Evolutionary conservation across 2,113 vertebrate genomes (phyloP).

Genomic region (Paramisgurnus dabryanus): DNA sequence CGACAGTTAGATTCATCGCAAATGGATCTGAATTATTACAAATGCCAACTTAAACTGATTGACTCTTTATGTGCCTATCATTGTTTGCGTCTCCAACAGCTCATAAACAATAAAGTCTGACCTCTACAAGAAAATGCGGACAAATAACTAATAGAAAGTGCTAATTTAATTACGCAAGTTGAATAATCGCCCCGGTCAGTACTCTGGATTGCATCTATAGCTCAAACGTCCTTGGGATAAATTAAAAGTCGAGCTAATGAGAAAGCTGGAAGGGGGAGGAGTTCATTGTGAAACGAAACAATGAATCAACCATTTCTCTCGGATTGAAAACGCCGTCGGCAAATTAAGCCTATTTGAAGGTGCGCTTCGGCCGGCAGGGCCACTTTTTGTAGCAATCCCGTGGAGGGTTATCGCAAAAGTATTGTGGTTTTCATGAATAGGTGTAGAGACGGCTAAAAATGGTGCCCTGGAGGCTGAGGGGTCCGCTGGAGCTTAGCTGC

Average conservation of each 20-base stretch:
- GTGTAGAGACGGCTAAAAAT: constrained; percentile 11
- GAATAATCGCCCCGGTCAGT: constrained; percentile 70
- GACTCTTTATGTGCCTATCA: constrained; percentile 11
- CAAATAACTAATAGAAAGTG: constrained; percentile 33
- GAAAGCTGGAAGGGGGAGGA: not conserved
- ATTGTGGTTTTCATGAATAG: constrained; percentile 29
- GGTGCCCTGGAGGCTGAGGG: constrained; percentile 15
- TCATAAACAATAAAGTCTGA: constrained; percentile 61
- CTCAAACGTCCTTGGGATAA: constrained; percentile 62
- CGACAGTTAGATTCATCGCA: constrained; percentile 39
- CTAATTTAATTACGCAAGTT: constrained; percentile 69
- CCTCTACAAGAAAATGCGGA: constrained; percentile 57
- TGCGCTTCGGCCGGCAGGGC: too few species aligned
- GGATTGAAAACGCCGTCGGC: not conserved
- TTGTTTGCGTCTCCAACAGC: not conserved
- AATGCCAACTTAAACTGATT: constrained; percentile 42
- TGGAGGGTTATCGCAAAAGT: not conserved
- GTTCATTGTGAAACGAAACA: not conserved
- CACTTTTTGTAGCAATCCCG: not conserved
- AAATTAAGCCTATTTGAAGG: not conserved
- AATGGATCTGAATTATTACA: constrained; percentile 30
- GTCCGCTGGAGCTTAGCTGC: constrained; percentile 11
- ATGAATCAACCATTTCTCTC: not conserved
- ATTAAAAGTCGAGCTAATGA: constrained; percentile 21
- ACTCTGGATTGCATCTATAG: constrained; percentile 53